Base-by-base conservation (phyloP, 2,888 invertebrate genomes). In the Protophormia terraenovae region DNA sequence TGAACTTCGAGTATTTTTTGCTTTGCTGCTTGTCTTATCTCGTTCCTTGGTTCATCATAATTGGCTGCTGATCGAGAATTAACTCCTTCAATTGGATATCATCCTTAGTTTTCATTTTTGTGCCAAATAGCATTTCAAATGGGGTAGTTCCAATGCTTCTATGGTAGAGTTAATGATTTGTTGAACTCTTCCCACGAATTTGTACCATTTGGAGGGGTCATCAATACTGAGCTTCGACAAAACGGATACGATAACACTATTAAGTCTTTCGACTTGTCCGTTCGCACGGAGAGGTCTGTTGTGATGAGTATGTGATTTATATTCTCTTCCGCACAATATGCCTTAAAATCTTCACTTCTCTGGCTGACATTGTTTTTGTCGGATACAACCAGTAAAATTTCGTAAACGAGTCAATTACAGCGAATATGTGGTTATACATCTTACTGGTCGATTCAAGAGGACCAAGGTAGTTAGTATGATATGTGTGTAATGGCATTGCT, bases 371-470 rank as follows among this genome's bases (percentile, higher is more conserved):
- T 2, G 88, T 83, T 71, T 91, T 91, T 0, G 88, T 88, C 0
- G 91, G 91, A 73, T 88, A 92, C 0, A 92, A 12, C 90, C 92
- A 92, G 1, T 87, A 88, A 87, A 91, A 92, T 69, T 92, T 92
- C 0, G 90, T 90, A 55, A 91, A 92, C 0, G 84, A 89, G 84
- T 92, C 91, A 0, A 92, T 81, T 0, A 91, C 86, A 0, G 90
- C 90, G 0, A 92, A 87, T 0, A 93, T 89, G 24, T 88, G 86
- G 1, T 86, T 87, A 19, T 87, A 88, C 1, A 86, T 62, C 50
- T 87, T 87, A 12, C 67, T 82, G 0, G 90, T 91, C 5, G 88
- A 88, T 0, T 88, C 84, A 14, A 91, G 41, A 0, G 91, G 91
- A 8, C 91, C 91, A 0, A 92, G 32, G 55, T 91, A 92, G 47